phyloP scores from a whole-genome alignment of 1,140 invertebrate genomes.

The Chrysopa pallens region DNA sequence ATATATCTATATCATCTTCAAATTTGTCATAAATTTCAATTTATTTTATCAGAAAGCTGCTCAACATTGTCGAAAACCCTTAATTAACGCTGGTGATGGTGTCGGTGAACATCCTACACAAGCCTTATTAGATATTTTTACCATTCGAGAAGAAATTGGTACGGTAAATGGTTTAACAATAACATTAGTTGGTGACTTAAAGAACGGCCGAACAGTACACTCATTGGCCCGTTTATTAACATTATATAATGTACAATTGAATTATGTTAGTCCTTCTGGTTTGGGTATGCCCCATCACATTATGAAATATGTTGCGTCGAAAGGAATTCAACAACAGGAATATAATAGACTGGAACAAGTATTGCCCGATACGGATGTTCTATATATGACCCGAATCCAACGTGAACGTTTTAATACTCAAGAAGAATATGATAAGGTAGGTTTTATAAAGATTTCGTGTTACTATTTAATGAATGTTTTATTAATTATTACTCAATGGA shows the following conservation, averaged over 20 bases:
- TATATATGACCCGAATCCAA: constrained; percentile 98
- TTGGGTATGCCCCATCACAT: constrained; percentile 86
- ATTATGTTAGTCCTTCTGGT: constrained; percentile 74
- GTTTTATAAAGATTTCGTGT: too few relatives aligned
- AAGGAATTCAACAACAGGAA: constrained; percentile 63
- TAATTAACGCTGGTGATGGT: constrained; percentile 97
- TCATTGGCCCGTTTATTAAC: constrained; percentile 84
- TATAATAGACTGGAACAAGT: constrained; percentile 61
- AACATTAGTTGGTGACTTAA: constrained; percentile 89
- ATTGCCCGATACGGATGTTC: constrained; percentile 82
- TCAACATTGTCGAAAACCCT: constrained; percentile 61
- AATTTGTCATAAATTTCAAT: too few relatives aligned
- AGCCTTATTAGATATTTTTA: constrained; percentile 92
- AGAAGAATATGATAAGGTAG: constrained; percentile 75
- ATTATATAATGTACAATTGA: constrained; percentile 72
- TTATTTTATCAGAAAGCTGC: constrained; percentile 48
- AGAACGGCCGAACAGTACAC: constrained; percentile 95
- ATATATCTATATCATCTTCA: too few relatives aligned
- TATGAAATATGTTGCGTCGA: constrained; percentile 53
- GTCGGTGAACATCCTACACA: constrained; percentile 97
- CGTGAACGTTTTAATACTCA: constrained; percentile 72
- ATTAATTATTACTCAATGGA: too few relatives aligned
- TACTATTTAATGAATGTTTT: too few relatives aligned
- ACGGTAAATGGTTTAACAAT: constrained; percentile 92
- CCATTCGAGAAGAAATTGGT: constrained; percentile 96